Evolutionary conservation across 2,888 invertebrate genomes (phyloP).

Genomic region (Caenorhabditis imperialis): DNA sequence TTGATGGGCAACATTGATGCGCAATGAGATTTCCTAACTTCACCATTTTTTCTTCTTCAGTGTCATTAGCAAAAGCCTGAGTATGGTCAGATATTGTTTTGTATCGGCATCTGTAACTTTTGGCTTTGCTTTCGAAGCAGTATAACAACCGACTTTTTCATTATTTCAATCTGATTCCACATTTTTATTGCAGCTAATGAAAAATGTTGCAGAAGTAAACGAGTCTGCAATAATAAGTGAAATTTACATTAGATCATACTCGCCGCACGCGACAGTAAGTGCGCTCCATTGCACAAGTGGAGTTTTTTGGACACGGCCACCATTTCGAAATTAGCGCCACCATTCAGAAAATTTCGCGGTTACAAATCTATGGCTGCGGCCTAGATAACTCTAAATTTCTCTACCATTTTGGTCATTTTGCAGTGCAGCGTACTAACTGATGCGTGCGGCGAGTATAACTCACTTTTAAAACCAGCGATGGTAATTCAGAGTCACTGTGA

Average conservation of each 20-base stretch:
- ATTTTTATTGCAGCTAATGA: conserved; percentile 75
- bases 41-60: conserved; percentile 46
- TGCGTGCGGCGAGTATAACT: too few species aligned
- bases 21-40: conserved; percentile 38
- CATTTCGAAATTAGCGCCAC: too few species aligned
- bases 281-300: too few species aligned
- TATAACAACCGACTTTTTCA: conserved; percentile 28
- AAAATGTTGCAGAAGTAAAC: conserved; percentile 76
- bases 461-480: conserved; percentile 74
- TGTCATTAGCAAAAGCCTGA: conserved; percentile 30
- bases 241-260: too few species aligned
- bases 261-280: too few species aligned
- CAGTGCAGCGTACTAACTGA: too few species aligned
- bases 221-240: conserved; percentile 64
- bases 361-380: too few species aligned
- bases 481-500: conserved; percentile 69
- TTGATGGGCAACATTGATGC: conserved; percentile 52
- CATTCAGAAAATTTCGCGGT: too few species aligned
- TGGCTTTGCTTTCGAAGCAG: background rate
- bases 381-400: too few species aligned
- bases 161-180: conserved; percentile 62
- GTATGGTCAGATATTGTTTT: conserved; percentile 37
- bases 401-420: too few species aligned
- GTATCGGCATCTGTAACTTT: conserved; percentile 40
- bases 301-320: too few species aligned